Base-by-base conservation (phyloP, 1,140 invertebrate species). In the Gryon sp. region DNA sequence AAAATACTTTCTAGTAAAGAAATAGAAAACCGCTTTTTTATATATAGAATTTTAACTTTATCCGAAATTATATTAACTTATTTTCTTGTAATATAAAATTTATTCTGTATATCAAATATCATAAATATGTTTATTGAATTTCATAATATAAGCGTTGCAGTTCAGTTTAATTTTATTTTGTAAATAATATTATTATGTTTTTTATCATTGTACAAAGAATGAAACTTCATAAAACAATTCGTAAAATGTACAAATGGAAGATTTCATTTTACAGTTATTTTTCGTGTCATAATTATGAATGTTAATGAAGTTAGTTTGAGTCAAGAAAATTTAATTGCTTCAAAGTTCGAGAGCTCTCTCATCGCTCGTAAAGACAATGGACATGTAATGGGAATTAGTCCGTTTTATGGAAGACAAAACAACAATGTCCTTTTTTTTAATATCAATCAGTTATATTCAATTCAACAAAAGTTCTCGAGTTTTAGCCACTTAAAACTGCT, bases 311-410 rank as follows among this genome's bases (percentile, higher is more conserved):
- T 73, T 73, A 63, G 69, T 62, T 73, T 57, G 46, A 73, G 26
- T 57, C 48, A 73, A 73, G 59, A 34, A 63, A 73, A 63, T 73
- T 73, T 73, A 73, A 73, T 73, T 73, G 59, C 69, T 73, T 57
- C 41, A 63, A 73, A 73, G 50, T 73, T 73, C 32, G 50, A 62
- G 69, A 73, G 59, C 43, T 65, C 24, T 59, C 20, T 34, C 34
- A 28, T 18, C 6, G 22, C n/a, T 62, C 24, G 50, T 22, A 48
- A 63, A 63, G 69, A 73, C 69, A 73, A 73, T 73, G 34, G 59
- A 63, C 69, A 57, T 63, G 59, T 73, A 73, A 73, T 63, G 59
- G 63, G 69, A 63, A 73, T 63, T 63, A 73, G 50, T 48, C 59
- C 36, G 22, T 34, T 72, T 15, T 32, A n/a, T 22, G 32, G 4